Conservation (phyloP, 2,113 vertebrate species). For the Perca flavescens region DNA sequence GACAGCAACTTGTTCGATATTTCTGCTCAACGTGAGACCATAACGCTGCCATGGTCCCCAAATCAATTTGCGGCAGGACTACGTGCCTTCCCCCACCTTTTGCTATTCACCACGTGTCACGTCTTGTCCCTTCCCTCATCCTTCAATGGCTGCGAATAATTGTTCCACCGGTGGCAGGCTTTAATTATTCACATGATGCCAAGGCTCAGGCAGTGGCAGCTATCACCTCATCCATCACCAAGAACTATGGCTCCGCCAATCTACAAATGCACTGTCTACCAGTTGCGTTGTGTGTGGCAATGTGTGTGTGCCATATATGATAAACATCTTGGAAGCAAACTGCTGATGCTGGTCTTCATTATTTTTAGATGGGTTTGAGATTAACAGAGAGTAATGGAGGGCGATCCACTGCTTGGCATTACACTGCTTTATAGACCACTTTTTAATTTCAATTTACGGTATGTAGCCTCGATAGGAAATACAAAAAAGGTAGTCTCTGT, state of each 20-base stretch:
- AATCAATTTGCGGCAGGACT: constrained; percentile 63
- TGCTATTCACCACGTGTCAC: constrained; percentile 59
- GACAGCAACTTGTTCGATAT: constrained; percentile 23
- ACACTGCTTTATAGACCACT: constrained; percentile 43
- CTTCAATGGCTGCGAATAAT: constrained; percentile 75
- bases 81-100: constrained; percentile 6
- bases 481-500: constrained; percentile 16
- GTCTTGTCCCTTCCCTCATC: constrained; percentile 65
- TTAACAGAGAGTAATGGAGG: constrained; percentile 61
- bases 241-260: constrained; percentile 67
- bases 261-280: constrained; percentile 61
- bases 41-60: neutral
- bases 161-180: constrained; percentile 78
- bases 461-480: constrained; percentile 22
- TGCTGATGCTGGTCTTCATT: constrained; percentile 79
- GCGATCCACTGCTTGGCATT: constrained; percentile 21
- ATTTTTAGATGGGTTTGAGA: constrained; percentile 71
- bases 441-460: constrained; percentile 28
- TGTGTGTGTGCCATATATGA: constrained; percentile 44
- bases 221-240: constrained; percentile 78
- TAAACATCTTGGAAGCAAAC: constrained; percentile 73
- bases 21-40: constrained; percentile 35
- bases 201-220: constrained; percentile 73
- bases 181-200: constrained; percentile 84
- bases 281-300: constrained; percentile 32